Evolutionary conservation across 2,113 vertebrate genomes (phyloP).

Genomic region (Morone chrysops): DNA sequence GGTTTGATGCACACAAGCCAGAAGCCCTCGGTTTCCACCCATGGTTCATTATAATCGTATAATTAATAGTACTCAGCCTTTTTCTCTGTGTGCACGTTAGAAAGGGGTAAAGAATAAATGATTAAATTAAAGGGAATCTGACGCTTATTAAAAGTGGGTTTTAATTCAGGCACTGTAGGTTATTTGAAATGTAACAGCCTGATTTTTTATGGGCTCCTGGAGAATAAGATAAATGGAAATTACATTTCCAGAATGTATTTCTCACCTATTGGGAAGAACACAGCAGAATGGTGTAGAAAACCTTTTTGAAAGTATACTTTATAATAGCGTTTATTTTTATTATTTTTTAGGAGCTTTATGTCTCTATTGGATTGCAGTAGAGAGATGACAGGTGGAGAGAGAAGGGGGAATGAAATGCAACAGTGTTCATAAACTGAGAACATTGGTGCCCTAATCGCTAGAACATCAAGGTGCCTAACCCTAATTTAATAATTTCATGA

Average conservation of each 20-base stretch:
- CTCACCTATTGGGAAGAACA: slow-evolving; percentile 38
- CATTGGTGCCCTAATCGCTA: neutral
- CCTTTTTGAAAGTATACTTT: slow-evolving; percentile 30
- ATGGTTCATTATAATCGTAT: slow-evolving; percentile 80
- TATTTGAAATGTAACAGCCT: slow-evolving; percentile 73
- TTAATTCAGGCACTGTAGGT: slow-evolving; percentile 75
- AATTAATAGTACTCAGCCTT: slow-evolving; percentile 80
- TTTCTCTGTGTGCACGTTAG: slow-evolving; percentile 69
- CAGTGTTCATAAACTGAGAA: neutral
- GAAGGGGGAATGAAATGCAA: neutral
- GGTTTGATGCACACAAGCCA: slow-evolving; percentile 71
- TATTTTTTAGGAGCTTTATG: neutral
- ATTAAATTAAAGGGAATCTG: slow-evolving; percentile 77
- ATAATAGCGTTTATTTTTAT: neutral
- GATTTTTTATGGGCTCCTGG: slow-evolving; percentile 54
- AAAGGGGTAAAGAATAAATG: slow-evolving; percentile 78
- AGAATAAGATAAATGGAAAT: slow-evolving; percentile 68
- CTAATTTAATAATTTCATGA: no score
- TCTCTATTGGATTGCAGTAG: neutral
- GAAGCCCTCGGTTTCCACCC: slow-evolving; percentile 65
- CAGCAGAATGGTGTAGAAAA: slow-evolving; percentile 27
- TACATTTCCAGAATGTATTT: slow-evolving; percentile 42
- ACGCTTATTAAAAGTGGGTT: slow-evolving; percentile 79
- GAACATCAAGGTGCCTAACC: neutral
- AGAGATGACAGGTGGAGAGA: neutral